A percentile compares a stretch with the other conserved stretches of the same genome.
Evolutionary conservation across 1,140 invertebrate genomes (phyloP).

Genomic region (Hycleus cichorii): DNA sequence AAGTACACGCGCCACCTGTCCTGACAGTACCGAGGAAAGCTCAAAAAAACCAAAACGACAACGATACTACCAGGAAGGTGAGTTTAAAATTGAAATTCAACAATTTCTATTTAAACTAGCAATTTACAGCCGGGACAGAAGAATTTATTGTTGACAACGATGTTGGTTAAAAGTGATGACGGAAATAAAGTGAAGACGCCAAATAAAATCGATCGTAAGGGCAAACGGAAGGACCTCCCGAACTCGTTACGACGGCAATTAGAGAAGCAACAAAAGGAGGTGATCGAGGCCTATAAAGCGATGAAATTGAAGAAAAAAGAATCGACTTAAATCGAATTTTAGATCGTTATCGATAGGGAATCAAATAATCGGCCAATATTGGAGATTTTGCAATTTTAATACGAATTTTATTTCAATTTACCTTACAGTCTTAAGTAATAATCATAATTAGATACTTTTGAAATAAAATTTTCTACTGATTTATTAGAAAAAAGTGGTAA

Average conservation of each 20-base stretch:
- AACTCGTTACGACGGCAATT: conserved; percentile 46
- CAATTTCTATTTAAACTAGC: not conserved
- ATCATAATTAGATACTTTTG: too few species aligned
- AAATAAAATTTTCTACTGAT: too few species aligned
- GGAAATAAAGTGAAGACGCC: conserved; percentile 16
- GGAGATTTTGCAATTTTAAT: too few species aligned
- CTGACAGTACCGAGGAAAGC: conserved; percentile 47
- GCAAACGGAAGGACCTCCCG: conserved; percentile 53
- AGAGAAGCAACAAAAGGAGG: conserved; percentile 50
- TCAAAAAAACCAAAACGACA: conserved; percentile 31
- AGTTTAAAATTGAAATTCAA: conserved; percentile 10
- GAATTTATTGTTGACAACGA: conserved; percentile 47
- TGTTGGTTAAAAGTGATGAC: conserved; percentile 37
- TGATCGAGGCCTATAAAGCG: conserved; percentile 52
- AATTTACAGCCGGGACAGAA: conserved; percentile 47
- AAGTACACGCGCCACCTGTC: conserved; percentile 56
- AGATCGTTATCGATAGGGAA: too few species aligned
- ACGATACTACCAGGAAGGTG: conserved; percentile 38
- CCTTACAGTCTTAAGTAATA: too few species aligned
- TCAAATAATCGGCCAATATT: too few species aligned
- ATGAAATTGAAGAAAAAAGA: conserved; percentile 43
- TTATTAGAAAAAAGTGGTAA: too few species aligned
- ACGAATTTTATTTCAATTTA: too few species aligned
- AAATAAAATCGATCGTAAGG: conserved; percentile 42
- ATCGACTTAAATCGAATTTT: not conserved